Percentiles rank a stretch among this genome's conserved stretches.
These are phyloP conservation scores for Antheraea pernyi DNA, from an alignment of 1,140 invertebrate genomes.

Conservation along the genomic window DNA sequence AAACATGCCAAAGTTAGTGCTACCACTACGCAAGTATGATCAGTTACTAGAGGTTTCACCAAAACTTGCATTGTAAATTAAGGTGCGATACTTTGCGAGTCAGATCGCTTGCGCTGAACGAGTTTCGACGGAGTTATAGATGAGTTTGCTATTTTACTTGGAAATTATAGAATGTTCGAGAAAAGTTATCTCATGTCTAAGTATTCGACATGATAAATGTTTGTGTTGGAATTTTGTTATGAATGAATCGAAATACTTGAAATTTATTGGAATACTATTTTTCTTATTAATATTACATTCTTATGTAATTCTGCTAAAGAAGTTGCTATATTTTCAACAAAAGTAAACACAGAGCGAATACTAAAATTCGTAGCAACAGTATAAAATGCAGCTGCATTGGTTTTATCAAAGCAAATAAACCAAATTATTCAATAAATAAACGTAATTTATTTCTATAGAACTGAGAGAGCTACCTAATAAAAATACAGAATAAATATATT, in stretches of 20 bases:
- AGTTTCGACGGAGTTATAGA: conserved; percentile 31
- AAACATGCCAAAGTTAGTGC: conserved; percentile 14
- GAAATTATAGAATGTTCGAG: conserved; percentile 14
- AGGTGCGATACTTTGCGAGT: conserved; percentile 16
- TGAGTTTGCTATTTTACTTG: conserved; percentile 25
- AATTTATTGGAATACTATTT: too few relatives aligned
- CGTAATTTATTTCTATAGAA: too few relatives aligned
- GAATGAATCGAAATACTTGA: too few relatives aligned
- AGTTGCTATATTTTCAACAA: too few relatives aligned
- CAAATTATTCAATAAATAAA: too few relatives aligned
- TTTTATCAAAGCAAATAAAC: too few relatives aligned
- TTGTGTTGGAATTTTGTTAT: background rate
- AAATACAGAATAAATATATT: too few relatives aligned
- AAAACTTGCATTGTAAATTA: conserved; percentile 24
- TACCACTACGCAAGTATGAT: background rate
- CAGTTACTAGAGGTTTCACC: conserved; percentile 12
- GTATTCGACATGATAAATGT: background rate
- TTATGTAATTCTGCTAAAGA: too few relatives aligned
- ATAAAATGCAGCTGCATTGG: too few relatives aligned
- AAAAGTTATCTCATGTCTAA: background rate
- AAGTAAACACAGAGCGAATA: background rate
- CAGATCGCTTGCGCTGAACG: conserved; percentile 24
- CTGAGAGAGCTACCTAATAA: too few relatives aligned
- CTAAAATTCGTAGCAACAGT: too few relatives aligned
- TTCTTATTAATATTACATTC: too few relatives aligned